Evolutionary conservation across 2,888 invertebrate genomes (phyloP), one percentile per base, ranked within the genome.

Genomic region (Pimpla rufipes): DNA sequence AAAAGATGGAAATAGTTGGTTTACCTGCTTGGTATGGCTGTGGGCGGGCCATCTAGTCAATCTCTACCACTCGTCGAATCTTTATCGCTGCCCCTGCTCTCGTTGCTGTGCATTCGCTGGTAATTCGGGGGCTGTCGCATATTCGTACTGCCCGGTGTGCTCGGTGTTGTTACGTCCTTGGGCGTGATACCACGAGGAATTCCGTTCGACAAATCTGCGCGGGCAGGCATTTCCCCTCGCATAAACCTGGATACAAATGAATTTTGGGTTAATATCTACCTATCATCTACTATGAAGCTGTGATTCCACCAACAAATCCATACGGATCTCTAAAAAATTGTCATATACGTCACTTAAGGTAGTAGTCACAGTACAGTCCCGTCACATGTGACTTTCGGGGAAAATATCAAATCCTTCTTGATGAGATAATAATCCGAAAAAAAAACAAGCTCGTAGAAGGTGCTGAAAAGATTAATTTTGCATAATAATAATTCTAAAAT

Each of bases 21-120:
- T 74, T 81, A 92, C 91, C 91, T 90, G 88, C 85, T 90, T 79
- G 90, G 90, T 89, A 90, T 90, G 86, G 91, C 92, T 90, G 92
- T 94, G 93, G 94, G 94, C 94, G 96, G 95, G 94, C 95, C 95
- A 94, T 97, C 97, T 97, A 97, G 97, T 97, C 97, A 97, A 95
- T 97, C 97, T 93, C 95, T 94, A 91, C 94, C 94, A 89, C 94
- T 93, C 84, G 94, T 95, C 86, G 94, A 94, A 90, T 96, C 96
- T 93, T 97, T 96, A 90, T 97, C 96, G 88, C 96, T 96, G 81
- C 96, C 95, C 88, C 96, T 95, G 89, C 97, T 97, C 92, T 98
- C 97, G 93, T 96, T 97, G 92, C 97, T 97, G 93, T 96, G 96
- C 96, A 97, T 97, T 89, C 98, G 95, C 93, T 97, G 97, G 94